phyloP scores from a whole-genome alignment of 2,113 vertebrate species.

The Boulengeromyrus knoepffleri region DNA sequence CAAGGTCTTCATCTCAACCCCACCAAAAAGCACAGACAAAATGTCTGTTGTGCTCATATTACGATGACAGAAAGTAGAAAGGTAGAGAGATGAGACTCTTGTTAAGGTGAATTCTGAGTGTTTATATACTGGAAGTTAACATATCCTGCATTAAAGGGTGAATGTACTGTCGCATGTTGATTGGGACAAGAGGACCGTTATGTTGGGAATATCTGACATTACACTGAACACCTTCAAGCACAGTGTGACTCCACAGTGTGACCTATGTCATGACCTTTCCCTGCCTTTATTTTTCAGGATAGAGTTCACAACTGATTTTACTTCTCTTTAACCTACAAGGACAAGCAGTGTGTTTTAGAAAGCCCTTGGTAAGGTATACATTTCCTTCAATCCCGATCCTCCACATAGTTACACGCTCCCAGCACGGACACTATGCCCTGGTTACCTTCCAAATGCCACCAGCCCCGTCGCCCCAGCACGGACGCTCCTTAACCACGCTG shows the following conservation, averaged over 20 bases:
- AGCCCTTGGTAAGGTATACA: conserved; percentile 40
- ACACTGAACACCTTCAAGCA: not conserved
- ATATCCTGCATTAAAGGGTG: not conserved
- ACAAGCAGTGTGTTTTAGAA: conserved; percentile 30
- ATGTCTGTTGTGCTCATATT: not conserved
- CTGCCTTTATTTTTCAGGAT: conserved; percentile 46
- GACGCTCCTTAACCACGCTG: not conserved
- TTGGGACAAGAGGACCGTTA: not conserved
- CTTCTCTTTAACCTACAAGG: conserved; percentile 35
- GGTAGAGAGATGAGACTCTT: not conserved
- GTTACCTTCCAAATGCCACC: not conserved
- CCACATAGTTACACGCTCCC: not conserved
- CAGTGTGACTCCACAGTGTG: not conserved
- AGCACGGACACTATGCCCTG: not conserved
- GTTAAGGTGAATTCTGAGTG: not conserved
- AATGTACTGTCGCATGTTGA: not conserved
- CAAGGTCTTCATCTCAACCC: not conserved
- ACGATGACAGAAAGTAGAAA: not conserved
- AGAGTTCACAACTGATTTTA: conserved; percentile 38
- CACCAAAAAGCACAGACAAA: not conserved
- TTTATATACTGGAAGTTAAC: not conserved
- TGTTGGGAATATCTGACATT: not conserved
- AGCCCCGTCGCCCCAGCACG: not conserved
- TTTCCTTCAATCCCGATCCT: not conserved
- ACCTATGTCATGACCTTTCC: conserved; percentile 14